These are phyloP conservation scores for Ciconia stormi DNA, from an alignment of 2,113 vertebrate genomes.

Conservation along the genomic window DNA sequence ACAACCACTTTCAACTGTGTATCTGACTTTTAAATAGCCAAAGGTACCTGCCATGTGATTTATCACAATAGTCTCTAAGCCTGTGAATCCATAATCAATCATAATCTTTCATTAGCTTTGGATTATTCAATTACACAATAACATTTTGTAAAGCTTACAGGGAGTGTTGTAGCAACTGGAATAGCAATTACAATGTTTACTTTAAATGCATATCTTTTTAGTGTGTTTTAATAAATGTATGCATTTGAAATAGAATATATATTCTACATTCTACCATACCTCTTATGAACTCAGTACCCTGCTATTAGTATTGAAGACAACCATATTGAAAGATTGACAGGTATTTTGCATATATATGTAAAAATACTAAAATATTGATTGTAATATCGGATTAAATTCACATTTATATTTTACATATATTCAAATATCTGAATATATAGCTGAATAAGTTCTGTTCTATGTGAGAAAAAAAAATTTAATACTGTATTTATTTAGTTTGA, in stretches of 20 bases:
- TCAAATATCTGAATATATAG: not conserved
- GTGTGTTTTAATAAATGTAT: not conserved
- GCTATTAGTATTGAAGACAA: not conserved
- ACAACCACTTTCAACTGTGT: not conserved
- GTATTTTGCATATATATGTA: not conserved
- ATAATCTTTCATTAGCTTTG: not conserved
- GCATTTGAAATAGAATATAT: not conserved
- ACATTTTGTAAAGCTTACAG: not conserved
- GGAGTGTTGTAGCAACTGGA: not conserved
- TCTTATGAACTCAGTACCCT: not conserved
- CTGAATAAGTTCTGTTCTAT: not conserved
- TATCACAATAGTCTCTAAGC: not conserved
- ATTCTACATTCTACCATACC: not conserved
- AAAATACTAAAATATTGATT: not conserved
- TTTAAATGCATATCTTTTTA: not conserved
- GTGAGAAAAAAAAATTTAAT: not conserved
- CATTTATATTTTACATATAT: not conserved
- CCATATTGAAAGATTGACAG: not conserved
- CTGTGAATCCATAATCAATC: not conserved
- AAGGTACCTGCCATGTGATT: not conserved
- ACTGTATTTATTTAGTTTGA: not conserved
- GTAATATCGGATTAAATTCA: not conserved
- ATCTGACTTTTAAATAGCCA: not conserved
- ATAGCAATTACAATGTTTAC: not conserved
- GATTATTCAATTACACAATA: not conserved